Conservation (phyloP, 2,888 invertebrate species). For the Heliconius hortense region DNA sequence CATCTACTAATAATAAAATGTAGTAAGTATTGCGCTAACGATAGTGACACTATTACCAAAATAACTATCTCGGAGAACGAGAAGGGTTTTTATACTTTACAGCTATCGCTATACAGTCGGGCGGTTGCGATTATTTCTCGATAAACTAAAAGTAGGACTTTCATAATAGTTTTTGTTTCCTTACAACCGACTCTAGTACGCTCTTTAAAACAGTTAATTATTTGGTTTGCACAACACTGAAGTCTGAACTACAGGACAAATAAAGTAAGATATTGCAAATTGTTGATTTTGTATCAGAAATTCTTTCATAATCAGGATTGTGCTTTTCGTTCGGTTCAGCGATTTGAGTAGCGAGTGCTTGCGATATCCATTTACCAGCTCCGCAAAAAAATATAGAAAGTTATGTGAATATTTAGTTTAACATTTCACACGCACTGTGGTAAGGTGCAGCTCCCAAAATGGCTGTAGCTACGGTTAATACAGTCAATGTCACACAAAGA, state of each 20-base stretch:
- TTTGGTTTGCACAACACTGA: conserved; percentile 6
- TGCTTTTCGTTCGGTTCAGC: not conserved
- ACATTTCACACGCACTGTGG: conserved; percentile 6
- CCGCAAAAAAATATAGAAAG: not conserved
- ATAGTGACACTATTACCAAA: conserved; percentile 18
- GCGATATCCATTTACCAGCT: not conserved
- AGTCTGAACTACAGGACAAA: not conserved
- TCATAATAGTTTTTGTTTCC: conserved; percentile 17
- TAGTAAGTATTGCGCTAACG: conserved; percentile 1
- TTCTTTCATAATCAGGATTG: conserved; percentile 1
- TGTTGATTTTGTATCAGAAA: conserved; percentile 4
- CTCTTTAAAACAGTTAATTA: conserved; percentile 15
- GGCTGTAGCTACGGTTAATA: conserved; percentile 1
- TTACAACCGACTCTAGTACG: conserved; percentile 1
- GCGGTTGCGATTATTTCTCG: conserved; percentile 10
- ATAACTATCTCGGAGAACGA: conserved; percentile 4
- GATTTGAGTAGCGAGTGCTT: not conserved
- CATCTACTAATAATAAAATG: conserved; percentile 16
- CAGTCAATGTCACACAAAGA: conserved; percentile 27
- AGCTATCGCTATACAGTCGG: conserved; percentile 2
- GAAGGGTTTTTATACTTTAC: conserved; percentile 21
- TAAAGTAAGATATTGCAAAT: conserved; percentile 4
- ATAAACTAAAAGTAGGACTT: conserved; percentile 12
- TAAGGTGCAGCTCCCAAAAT: conserved; percentile 9
- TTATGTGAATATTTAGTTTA: not conserved